Evolutionary conservation across 2,888 invertebrate genomes (phyloP).

Genomic region (Gibbula magus): DNA sequence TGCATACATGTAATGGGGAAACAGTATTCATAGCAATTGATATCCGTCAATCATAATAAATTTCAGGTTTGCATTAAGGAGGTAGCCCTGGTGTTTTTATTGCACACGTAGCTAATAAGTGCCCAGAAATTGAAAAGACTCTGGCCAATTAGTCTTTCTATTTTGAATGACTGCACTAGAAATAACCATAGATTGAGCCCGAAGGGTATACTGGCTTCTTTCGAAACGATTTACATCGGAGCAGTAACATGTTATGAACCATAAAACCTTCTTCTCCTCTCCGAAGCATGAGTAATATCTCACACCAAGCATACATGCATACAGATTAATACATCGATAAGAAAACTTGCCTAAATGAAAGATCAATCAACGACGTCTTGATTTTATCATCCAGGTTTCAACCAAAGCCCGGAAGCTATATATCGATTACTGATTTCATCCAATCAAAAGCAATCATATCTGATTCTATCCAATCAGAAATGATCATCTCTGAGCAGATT

Average conservation of each 20-base stretch:
- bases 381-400: not conserved
- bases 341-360: conserved; percentile 13
- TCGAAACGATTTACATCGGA: conserved; percentile 7
- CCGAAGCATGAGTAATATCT: not conserved
- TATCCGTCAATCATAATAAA: too few species aligned
- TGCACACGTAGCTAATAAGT: too few species aligned
- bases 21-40: too few species aligned
- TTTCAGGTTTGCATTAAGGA: too few species aligned
- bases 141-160: not conserved
- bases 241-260: conserved; percentile 11
- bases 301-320: conserved; percentile 13
- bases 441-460: conserved; percentile 19
- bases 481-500: not conserved
- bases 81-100: too few species aligned
- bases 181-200: not conserved
- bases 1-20: too few species aligned
- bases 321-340: conserved; percentile 21
- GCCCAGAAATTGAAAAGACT: not conserved
- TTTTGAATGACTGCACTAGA: not conserved
- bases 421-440: not conserved
- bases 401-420: not conserved
- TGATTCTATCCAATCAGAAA: conserved; percentile 14
- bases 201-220: not conserved
- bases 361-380: conserved; percentile 1
- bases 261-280: not conserved